A percentile compares a stretch with the other conserved stretches of the same genome.
These are phyloP conservation scores for Corythoichthys haematopterus DNA, from an alignment of 2,113 vertebrate genomes.

Conservation along the genomic window DNA sequence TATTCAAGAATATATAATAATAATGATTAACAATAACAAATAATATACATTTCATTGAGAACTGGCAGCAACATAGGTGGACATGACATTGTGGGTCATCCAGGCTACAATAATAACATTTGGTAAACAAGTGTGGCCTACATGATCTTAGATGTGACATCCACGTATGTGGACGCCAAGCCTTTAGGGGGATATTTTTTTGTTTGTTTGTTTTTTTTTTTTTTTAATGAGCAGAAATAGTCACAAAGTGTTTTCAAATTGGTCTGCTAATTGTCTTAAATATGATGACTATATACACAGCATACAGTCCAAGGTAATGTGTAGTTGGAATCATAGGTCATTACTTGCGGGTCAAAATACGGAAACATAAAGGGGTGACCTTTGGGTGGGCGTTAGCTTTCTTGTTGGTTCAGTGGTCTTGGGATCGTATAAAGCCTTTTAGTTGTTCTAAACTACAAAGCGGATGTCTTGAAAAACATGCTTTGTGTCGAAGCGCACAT, in stretches of 20 bases:
- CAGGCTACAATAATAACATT: no score
- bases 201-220: no score
- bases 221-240: no score
- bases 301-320: conserved; percentile 8
- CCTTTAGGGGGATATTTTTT: no score
- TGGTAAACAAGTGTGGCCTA: no score
- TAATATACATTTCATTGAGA: no score
- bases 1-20: no score
- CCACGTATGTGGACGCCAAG: no score
- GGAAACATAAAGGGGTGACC: conserved; percentile 47
- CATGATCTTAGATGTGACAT: no score
- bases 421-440: conserved; percentile 24
- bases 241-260: neutral
- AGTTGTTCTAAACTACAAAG: neutral
- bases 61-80: no score
- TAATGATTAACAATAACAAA: no score
- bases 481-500: conserved; percentile 15
- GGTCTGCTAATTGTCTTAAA: neutral
- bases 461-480: conserved; percentile 19
- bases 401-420: conserved; percentile 18
- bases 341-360: conserved; percentile 60
- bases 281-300: neutral
- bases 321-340: conserved; percentile 40
- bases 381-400: conserved; percentile 34
- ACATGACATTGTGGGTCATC: no score